Conservation (phyloP, 2,113 vertebrate species). For the Anas platyrhynchos region DNA sequence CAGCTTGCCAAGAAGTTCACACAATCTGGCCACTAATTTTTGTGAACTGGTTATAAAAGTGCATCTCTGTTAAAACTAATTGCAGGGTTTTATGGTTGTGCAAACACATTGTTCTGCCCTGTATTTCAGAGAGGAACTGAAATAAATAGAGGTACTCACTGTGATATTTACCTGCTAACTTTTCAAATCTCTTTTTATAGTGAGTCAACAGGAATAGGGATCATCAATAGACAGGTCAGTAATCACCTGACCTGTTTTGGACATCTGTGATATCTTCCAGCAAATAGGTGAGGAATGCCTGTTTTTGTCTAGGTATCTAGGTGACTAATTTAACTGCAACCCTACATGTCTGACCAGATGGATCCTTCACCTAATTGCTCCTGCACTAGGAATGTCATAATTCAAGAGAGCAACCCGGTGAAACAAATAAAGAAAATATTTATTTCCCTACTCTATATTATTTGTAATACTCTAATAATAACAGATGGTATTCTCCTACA, state of each 20-base stretch:
- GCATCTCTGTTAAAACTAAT: background rate
- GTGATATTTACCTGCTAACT: background rate
- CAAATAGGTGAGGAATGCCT: background rate
- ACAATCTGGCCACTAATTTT: background rate
- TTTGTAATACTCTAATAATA: background rate
- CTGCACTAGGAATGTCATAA: background rate
- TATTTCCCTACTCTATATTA: background rate
- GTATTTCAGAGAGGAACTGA: background rate
- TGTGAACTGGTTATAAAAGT: background rate
- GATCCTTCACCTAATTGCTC: background rate
- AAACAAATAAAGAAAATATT: background rate
- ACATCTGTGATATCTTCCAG: accelerated
- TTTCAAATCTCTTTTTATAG: background rate
- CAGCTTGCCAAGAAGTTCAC: slow-evolving; percentile 8
- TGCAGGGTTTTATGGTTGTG: background rate
- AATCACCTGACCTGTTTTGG: background rate
- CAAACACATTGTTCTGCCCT: background rate
- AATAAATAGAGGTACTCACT: background rate
- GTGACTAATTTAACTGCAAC: background rate
- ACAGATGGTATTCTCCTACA: background rate
- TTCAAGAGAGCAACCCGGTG: background rate
- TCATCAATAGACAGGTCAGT: background rate
- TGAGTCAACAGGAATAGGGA: background rate
- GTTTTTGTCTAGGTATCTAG: background rate
- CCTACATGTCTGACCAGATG: background rate